phyloP scores from a whole-genome alignment of 2,888 invertebrate genomes.

The Athalia rosae region DNA sequence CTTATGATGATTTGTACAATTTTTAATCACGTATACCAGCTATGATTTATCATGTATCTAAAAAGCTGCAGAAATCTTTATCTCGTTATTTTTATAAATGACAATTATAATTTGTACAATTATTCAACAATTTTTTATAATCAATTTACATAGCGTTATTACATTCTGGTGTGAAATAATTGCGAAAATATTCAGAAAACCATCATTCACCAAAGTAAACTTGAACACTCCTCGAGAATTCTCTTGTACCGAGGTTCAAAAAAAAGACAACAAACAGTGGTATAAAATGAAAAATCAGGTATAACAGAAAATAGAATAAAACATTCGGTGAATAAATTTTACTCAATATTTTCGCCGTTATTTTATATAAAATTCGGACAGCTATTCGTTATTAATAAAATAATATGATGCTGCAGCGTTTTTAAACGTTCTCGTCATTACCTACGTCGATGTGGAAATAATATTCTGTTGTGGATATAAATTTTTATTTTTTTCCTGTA shows the following conservation, averaged over 20 bases:
- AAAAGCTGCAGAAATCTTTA: conserved; percentile 11
- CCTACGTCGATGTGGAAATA: conserved; percentile 1
- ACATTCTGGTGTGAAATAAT: too few species aligned
- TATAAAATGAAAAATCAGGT: neutral
- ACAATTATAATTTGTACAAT: too few species aligned
- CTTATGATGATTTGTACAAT: neutral
- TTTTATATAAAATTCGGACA: neutral
- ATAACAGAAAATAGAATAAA: neutral
- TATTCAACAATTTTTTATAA: too few species aligned
- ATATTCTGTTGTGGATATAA: conserved; percentile 48
- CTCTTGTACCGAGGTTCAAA: too few species aligned
- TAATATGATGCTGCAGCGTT: neutral
- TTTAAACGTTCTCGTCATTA: neutral
- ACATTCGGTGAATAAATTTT: neutral
- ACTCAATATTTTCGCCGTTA: neutral
- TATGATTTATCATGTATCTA: conserved; percentile 43
- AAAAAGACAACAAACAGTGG: neutral
- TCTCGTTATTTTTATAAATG: too few species aligned
- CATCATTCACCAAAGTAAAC: too few species aligned
- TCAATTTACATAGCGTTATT: too few species aligned
- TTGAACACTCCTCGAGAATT: too few species aligned
- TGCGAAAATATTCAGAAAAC: too few species aligned
- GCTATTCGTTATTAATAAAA: neutral
- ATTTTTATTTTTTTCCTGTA: conserved; percentile 59
- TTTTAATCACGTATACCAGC: conserved; percentile 24